Percentiles rank a stretch among this genome's conserved stretches.
Conservation (phyloP, 2,797 vertebrate genomes). For the Cottoperca gobio region DNA sequence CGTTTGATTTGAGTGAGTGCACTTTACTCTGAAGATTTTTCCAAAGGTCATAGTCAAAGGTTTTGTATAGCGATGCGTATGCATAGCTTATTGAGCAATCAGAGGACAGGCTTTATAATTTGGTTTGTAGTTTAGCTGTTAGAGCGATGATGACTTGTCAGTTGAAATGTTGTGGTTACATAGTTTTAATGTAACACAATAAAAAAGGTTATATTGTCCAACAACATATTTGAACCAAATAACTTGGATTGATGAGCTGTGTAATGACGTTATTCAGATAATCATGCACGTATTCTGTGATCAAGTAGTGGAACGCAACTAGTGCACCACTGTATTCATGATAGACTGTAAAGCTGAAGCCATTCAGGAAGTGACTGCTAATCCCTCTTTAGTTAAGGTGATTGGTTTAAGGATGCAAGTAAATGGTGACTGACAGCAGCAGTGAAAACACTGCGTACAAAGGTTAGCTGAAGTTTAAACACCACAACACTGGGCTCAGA, state of each 20-base stretch:
- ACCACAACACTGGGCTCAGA: not conserved
- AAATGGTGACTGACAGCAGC: constrained; percentile 55
- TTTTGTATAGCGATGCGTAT: not conserved
- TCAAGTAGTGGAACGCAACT: constrained; percentile 22
- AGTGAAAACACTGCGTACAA: constrained; percentile 36
- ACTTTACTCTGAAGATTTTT: not conserved
- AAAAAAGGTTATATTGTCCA: not conserved
- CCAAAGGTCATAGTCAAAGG: not conserved
- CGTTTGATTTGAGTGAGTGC: not conserved
- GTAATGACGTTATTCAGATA: not conserved
- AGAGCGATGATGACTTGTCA: not conserved
- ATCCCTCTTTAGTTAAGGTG: constrained; percentile 71
- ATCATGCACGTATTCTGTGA: constrained; percentile 5
- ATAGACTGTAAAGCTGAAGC: constrained; percentile 53
- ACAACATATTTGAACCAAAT: not conserved
- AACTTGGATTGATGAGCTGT: not conserved
- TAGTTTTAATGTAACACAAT: not conserved
- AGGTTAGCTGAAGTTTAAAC: constrained; percentile 24
- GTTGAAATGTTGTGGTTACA: not conserved
- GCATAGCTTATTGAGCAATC: not conserved
- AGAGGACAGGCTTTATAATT: not conserved
- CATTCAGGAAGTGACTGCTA: constrained; percentile 69
- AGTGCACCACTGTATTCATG: constrained; percentile 25
- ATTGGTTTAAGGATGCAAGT: constrained; percentile 58
- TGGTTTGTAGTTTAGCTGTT: not conserved